A percentile compares a stretch with the other conserved stretches of the same genome.
These are phyloP conservation scores for Ips typographus DNA, from an alignment of 1,140 invertebrate genomes.

Conservation along the genomic window DNA sequence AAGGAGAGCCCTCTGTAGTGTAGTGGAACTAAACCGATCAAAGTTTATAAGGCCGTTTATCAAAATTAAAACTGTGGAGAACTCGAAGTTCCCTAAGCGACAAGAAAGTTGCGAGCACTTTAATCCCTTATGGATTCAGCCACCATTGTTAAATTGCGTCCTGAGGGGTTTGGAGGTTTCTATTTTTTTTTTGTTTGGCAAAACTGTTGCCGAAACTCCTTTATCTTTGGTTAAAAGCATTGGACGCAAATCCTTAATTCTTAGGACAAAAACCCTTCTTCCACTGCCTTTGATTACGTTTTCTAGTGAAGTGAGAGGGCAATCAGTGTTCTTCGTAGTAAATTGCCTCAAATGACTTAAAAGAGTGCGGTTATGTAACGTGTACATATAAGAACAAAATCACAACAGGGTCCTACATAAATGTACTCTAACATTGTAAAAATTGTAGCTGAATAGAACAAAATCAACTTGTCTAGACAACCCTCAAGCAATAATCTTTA, in stretches of 20 bases:
- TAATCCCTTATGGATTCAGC: slow-evolving; percentile 19
- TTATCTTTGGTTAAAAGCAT: slow-evolving; percentile 7
- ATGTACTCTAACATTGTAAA: no score
- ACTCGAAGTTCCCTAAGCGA: not conserved
- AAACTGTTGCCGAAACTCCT: slow-evolving; percentile 5
- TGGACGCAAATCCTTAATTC: not conserved
- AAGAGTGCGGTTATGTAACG: no score
- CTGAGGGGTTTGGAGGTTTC: not conserved
- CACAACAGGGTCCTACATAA: no score
- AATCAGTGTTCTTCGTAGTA: no score
- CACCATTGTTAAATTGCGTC: slow-evolving; percentile 12
- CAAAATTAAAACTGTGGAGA: not conserved
- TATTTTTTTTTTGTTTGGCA: slow-evolving; percentile 2
- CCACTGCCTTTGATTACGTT: not conserved
- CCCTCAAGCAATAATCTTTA: no score
- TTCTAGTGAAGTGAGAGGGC: no score
- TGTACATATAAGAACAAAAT: no score
- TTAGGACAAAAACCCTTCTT: not conserved
- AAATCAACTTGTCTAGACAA: no score
- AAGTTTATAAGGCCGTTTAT: no score
- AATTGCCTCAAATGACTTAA: no score
- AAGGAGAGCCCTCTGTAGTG: slow-evolving; percentile 64
- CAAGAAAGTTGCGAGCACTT: slow-evolving; percentile 21
- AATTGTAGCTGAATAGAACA: no score
- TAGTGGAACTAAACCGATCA: slow-evolving; percentile 8